These are phyloP conservation scores for Diarsia dahlii DNA, from an alignment of 2,888 invertebrate species.

Conservation along the genomic window DNA sequence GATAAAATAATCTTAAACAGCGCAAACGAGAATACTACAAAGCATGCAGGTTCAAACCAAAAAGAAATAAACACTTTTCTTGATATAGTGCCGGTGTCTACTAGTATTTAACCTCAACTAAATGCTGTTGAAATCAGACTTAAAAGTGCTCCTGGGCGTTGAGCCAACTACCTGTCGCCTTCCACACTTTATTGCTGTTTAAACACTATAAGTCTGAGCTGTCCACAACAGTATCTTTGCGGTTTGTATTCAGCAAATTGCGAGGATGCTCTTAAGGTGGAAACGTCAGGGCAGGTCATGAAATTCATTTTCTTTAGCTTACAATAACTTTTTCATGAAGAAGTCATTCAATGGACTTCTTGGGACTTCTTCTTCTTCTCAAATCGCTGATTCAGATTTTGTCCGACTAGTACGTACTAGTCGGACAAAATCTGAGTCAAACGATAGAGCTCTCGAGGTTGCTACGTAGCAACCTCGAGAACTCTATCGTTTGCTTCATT, in stretches of 20 bases:
- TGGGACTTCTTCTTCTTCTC: no score
- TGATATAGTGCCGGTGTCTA: neutral
- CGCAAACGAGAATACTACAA: neutral
- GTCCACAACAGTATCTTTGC: neutral
- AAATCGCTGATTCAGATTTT: no score
- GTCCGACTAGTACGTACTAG: no score
- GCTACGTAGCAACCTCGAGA: no score
- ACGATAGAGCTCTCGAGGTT: no score
- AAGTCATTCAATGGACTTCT: neutral
- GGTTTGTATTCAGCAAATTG: constrained; percentile 16
- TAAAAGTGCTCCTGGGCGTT: constrained; percentile 33
- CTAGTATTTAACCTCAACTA: constrained; percentile 23
- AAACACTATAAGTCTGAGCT: constrained; percentile 28
- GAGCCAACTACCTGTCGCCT: constrained; percentile 50
- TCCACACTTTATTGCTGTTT: constrained; percentile 40
- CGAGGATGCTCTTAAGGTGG: neutral
- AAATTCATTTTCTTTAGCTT: neutral
- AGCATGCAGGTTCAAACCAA: neutral
- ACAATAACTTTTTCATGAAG: neutral
- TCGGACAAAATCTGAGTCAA: no score
- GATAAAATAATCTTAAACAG: neutral
- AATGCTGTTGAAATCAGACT: constrained; percentile 38
- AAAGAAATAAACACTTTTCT: neutral
- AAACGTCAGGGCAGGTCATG: neutral
- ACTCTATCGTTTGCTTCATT: neutral